Evolutionary conservation across 37 sponge, comb jelly and placozoan species (phyloP).

Genomic region (Aphrocallistes beatrix): DNA sequence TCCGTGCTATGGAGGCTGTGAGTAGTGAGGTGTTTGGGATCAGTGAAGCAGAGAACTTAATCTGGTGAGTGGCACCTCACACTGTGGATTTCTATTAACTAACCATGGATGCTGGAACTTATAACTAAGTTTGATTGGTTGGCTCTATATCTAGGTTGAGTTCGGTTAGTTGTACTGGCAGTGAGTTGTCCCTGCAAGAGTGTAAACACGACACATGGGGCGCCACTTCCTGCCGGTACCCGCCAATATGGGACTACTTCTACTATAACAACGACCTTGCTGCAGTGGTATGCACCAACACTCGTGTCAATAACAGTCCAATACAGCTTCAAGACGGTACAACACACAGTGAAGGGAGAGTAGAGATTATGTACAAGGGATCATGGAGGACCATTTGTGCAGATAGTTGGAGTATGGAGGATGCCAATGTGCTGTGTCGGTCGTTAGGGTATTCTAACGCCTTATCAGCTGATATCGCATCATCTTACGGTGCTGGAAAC

Average conservation of each 20-base stretch:
- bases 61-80: neutral
- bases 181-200: neutral
- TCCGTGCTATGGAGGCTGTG: neutral
- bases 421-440: conserved; percentile 22
- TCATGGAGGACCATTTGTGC: conserved; percentile 23
- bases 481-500: neutral
- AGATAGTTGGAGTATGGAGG: conserved; percentile 6
- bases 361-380: neutral
- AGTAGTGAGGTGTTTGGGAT: neutral
- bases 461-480: neutral
- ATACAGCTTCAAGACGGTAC: neutral
- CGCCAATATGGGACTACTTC: neutral
- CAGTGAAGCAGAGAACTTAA: neutral
- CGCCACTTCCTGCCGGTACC: neutral
- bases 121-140: neutral
- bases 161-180: neutral
- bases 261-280: neutral
- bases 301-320: neutral
- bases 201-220: neutral
- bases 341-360: neutral
- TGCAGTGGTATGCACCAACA: neutral
- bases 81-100: neutral
- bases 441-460: neutral
- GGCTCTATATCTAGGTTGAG: neutral
- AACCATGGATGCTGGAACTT: neutral